Conservation (phyloP, 2,113 vertebrate species). For the Cephalopterus ornatus region DNA sequence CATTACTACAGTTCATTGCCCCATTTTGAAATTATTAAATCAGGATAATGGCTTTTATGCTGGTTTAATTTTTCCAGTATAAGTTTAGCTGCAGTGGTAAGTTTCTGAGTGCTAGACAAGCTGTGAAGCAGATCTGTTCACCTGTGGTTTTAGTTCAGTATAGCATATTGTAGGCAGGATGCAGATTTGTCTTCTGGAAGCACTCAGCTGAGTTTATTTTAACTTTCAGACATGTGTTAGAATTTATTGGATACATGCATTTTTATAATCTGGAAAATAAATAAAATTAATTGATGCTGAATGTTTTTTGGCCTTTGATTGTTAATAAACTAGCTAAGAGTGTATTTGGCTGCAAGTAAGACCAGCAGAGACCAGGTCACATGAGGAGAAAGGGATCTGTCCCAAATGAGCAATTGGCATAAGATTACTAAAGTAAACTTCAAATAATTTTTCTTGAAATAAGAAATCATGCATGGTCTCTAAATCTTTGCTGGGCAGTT, state of each 20-base stretch:
- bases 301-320: conserved; percentile 18
- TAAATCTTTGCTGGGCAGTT: conserved; percentile 14
- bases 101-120: background rate
- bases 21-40: background rate
- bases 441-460: conserved; percentile 30
- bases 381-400: background rate
- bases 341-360: conserved; percentile 2
- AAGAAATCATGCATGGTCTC: background rate
- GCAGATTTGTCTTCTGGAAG: background rate
- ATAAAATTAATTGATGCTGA: conserved; percentile 37
- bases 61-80: background rate
- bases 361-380: background rate
- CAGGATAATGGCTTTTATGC: background rate
- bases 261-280: conserved; percentile 21
- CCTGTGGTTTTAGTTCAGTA: background rate
- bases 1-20: background rate
- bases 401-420: conserved; percentile 28
- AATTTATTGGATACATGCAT: background rate
- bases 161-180: background rate
- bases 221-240: conserved; percentile 6
- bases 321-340: background rate
- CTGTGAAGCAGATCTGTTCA: background rate
- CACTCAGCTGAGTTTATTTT: conserved; percentile 8
- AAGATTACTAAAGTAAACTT: conserved; percentile 11
- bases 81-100: background rate